These are phyloP conservation scores for Microctenopoma steveboyesi DNA, from an alignment of 2,797 vertebrate genomes.

Conservation along the genomic window DNA sequence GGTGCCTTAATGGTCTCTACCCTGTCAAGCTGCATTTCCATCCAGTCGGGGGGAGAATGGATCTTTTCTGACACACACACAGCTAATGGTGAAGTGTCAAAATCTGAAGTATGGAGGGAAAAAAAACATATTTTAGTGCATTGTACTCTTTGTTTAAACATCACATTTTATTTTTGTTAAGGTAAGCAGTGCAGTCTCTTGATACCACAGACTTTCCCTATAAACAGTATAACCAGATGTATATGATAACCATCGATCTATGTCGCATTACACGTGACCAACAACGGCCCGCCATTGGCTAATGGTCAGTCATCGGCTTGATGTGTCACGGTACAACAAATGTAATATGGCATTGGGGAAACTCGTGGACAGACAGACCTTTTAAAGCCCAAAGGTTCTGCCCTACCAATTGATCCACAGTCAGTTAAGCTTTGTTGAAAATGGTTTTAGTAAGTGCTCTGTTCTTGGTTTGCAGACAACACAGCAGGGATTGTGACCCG, in stretches of 20 bases:
- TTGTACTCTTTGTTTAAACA: background rate
- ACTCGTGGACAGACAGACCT: too few relatives aligned
- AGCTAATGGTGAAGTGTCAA: background rate
- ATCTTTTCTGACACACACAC: conserved; percentile 28
- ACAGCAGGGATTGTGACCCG: conserved; percentile 90
- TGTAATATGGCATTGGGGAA: too few relatives aligned
- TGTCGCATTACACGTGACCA: too few relatives aligned
- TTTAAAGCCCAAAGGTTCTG: too few relatives aligned
- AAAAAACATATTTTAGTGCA: background rate
- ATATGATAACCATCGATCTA: too few relatives aligned
- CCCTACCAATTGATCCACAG: too few relatives aligned
- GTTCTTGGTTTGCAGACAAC: conserved; percentile 85
- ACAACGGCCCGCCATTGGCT: too few relatives aligned
- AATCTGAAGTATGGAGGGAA: background rate
- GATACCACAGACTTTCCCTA: too few relatives aligned
- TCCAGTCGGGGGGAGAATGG: conserved; percentile 9
- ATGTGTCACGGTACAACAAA: too few relatives aligned
- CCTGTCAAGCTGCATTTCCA: conserved; percentile 53
- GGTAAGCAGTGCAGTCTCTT: background rate
- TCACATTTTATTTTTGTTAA: background rate
- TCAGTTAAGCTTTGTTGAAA: too few relatives aligned
- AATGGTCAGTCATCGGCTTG: too few relatives aligned
- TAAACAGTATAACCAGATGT: too few relatives aligned
- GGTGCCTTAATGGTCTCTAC: conserved; percentile 59
- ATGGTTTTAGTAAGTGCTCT: background rate